Base-by-base conservation (phyloP, 2,113 vertebrate genomes). In the Lynx canadensis region DNA sequence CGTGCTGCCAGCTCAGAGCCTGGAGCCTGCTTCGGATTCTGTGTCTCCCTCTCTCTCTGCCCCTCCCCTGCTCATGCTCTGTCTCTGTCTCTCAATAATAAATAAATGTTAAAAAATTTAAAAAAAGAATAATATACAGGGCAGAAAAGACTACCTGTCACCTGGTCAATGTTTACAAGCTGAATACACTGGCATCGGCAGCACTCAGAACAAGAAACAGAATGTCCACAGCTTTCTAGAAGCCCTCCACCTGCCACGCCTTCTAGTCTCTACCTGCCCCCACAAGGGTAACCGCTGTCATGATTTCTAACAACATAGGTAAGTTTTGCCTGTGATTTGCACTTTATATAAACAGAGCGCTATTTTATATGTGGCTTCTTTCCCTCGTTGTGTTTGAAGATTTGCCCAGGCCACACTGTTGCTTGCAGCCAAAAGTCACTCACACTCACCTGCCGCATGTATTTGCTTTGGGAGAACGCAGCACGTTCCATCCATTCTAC, bases 401-500 rank as follows among this genome's bases (percentile, higher is more conserved):
- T 33, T 23, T 23, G 0, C 8, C 7, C 2, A 3, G 14, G 16
- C 27, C 16, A 71, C 8, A 1, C n/a, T 14, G 15, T 27, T 50
- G 48, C 7, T 10, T 3, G 36, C n/a, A 48, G 29, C 10, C 2
- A 1, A 15, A 4, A 21, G 38, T 3, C 11, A 4, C 48, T 41
- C 36, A 27, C 0, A 25, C 38, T 74, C 38, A 29, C 27, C 5
- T 45, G 73, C 74, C 7, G 41, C 4, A 4, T 4, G 29, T 45
- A 29, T 13, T 48, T 25, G 29, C 73, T 74, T 74, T 0, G 29
- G 38, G 52, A 57, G 31, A 33, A 33, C 33, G 29, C 1, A 18
- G 11, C 27, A 11, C 52, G 7, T 0, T 41, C 7, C 52, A n/a
- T 48, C 50, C 48, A 7, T 16, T 21, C 60, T 14, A 5, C 52